These are phyloP conservation scores for Enhydra lutris DNA, from an alignment of 2,113 vertebrate species.

Conservation along the genomic window DNA sequence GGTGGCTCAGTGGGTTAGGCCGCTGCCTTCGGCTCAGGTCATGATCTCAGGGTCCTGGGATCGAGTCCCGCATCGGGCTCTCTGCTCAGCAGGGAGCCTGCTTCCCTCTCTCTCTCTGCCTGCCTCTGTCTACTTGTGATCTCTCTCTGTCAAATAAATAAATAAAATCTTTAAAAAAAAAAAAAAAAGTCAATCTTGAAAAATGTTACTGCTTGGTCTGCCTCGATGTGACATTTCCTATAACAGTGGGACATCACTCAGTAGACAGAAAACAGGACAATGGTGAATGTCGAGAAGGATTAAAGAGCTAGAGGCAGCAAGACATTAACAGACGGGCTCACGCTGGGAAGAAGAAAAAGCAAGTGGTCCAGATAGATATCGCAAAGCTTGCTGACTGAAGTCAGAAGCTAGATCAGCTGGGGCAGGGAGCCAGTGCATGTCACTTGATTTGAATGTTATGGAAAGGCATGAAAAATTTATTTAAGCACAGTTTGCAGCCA, in stretches of 20 bases:
- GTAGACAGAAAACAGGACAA: background rate
- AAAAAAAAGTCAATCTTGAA: constrained; percentile 20
- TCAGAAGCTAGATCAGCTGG: background rate
- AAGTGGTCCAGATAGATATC: background rate
- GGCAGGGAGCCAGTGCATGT: background rate
- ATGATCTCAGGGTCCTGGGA: too few relatives aligned
- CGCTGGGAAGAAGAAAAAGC: background rate
- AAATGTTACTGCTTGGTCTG: background rate
- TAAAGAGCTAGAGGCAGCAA: background rate
- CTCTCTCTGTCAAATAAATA: too few relatives aligned
- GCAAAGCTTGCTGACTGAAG: background rate
- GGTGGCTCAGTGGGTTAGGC: too few relatives aligned
- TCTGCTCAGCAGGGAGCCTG: too few relatives aligned
- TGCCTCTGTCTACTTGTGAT: too few relatives aligned
- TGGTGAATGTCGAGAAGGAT: background rate
- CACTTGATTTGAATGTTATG: background rate
- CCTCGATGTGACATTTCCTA: background rate
- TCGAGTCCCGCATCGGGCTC: too few relatives aligned
- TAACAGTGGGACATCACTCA: background rate
- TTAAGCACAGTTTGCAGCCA: background rate
- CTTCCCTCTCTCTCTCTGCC: too few relatives aligned
- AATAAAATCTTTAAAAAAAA: too few relatives aligned
- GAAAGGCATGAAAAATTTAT: background rate
- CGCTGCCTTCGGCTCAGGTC: too few relatives aligned
- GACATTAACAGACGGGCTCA: background rate